Conservation (phyloP, 92 coral and sea anemone species). For the Zoanthus sociatus region DNA sequence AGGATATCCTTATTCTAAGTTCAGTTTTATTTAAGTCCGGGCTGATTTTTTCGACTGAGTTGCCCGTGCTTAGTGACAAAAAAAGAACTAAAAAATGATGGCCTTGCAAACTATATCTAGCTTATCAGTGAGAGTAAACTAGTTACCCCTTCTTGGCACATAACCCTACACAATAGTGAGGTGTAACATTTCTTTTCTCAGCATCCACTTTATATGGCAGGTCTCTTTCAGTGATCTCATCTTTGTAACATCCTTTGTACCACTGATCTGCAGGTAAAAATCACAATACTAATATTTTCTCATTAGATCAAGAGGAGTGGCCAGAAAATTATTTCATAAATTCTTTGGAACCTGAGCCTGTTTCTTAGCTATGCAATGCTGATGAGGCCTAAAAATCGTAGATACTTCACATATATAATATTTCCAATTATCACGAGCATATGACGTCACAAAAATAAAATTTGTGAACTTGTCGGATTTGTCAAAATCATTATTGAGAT, state of each 20-base stretch:
- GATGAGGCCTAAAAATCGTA: not conserved
- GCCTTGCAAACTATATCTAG: not conserved
- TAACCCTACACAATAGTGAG: constrained; percentile 26
- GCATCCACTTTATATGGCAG: constrained; percentile 10
- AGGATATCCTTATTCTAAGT: too few relatives aligned
- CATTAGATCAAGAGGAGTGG: not conserved
- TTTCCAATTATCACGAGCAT: too few relatives aligned
- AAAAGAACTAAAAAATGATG: too few relatives aligned
- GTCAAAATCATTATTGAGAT: too few relatives aligned
- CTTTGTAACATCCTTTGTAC: constrained; percentile 45
- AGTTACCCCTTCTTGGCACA: constrained; percentile 23
- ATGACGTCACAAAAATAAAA: too few relatives aligned
- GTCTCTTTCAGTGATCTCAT: not conserved
- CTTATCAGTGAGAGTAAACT: not conserved
- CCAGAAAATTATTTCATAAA: too few relatives aligned
- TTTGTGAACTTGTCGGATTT: too few relatives aligned
- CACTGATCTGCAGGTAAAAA: not conserved
- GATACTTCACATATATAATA: too few relatives aligned
- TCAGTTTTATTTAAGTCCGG: too few relatives aligned
- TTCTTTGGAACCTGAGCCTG: too few relatives aligned
- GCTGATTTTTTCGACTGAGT: too few relatives aligned
- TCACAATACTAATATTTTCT: not conserved
- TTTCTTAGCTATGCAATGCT: not conserved
- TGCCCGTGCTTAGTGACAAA: too few relatives aligned
- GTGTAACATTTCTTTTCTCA: not conserved